Base-by-base conservation (phyloP, 2,797 vertebrate species). In the Buphagus erythrorhynchus region DNA sequence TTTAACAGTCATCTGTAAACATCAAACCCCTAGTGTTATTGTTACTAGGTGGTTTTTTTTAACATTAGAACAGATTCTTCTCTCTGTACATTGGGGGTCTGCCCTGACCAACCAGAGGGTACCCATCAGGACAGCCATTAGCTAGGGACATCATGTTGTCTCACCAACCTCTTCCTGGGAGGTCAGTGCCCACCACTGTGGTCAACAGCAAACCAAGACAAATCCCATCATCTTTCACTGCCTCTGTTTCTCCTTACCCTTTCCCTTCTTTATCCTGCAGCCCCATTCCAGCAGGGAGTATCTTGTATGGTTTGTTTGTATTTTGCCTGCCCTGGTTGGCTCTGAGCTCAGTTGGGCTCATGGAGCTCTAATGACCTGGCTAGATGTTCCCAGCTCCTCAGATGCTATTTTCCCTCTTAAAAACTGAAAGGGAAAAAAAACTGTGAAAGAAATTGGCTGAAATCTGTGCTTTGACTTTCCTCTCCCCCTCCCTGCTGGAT, bases 1-100 rank as follows among this genome's bases (percentile, higher is more conserved):
- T 78, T 91, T 77, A 86, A 51, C 16, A 54, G 62, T 57, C n/a
- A 61, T 54, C 51, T 88, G 84, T 83, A 81, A 94, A 83, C 74
- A 72, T 42, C 76, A 87, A 78, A 76, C 18, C 22, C 24, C 14
- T 40, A 19, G 11, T 33, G 62, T 58, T 92, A 29, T 26, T 76
- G 12, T 49, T 63, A 48, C 25, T 48, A 25, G 46, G 12, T 35
- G 4, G 24, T 36, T 29, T 38, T 42, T 42, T 82, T 80, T 86
- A 24, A 62, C 21, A 84, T 55, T 33, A 57, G 72, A 88, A 35
- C 19, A 69, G 16, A 43, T 40, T 75, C 29, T 68, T 77, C 28
- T 46, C 31, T 78, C 43, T 63, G n/a, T 45, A 36, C 4, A 0
- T 22, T 3, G 2, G 8, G 21, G 11, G 3, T 16, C 51, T 7